Evolutionary conservation across 92 coral and sea anemone species (phyloP).

Genomic region (Zoanthus sociatus): DNA sequence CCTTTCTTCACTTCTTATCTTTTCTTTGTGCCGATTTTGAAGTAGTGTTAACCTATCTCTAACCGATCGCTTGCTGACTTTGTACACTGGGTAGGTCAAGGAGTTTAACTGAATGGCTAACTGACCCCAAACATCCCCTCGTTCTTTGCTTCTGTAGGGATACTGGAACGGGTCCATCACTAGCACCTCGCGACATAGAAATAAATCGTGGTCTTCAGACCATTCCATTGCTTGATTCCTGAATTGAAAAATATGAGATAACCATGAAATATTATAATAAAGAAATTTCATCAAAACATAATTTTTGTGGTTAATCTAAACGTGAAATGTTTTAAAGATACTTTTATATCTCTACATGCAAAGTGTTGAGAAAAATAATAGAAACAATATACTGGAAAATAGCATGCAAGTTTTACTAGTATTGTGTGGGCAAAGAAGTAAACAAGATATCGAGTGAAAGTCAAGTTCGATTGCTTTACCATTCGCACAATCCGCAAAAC

Average conservation of each 20-base stretch:
- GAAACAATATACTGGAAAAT: background rate
- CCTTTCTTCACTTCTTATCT: background rate
- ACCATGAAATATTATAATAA: background rate
- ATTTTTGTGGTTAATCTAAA: background rate
- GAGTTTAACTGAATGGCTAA: conserved; percentile 16
- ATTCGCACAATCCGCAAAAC: no score
- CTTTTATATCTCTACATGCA: background rate
- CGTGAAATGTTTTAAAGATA: background rate
- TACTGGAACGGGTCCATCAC: conserved; percentile 35
- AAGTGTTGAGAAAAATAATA: background rate
- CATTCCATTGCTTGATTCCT: conserved; percentile 63
- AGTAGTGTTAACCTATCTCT: conserved; percentile 36
- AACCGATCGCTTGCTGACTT: conserved; percentile 18
- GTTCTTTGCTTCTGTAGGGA: conserved; percentile 25
- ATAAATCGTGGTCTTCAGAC: conserved; percentile 60
- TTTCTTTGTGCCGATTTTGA: background rate
- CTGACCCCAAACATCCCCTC: conserved; percentile 61
- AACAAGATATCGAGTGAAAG: background rate
- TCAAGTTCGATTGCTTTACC: background rate
- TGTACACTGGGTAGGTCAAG: background rate
- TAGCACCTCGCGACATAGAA: conserved; percentile 53
- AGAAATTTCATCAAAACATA: background rate
- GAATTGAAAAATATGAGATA: background rate
- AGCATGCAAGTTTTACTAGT: background rate
- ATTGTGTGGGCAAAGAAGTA: background rate